Percentiles rank a stretch among this genome's conserved stretches.
phyloP scores from a whole-genome alignment of 2,797 vertebrate genomes.

The Zenarchopterus dispar region DNA sequence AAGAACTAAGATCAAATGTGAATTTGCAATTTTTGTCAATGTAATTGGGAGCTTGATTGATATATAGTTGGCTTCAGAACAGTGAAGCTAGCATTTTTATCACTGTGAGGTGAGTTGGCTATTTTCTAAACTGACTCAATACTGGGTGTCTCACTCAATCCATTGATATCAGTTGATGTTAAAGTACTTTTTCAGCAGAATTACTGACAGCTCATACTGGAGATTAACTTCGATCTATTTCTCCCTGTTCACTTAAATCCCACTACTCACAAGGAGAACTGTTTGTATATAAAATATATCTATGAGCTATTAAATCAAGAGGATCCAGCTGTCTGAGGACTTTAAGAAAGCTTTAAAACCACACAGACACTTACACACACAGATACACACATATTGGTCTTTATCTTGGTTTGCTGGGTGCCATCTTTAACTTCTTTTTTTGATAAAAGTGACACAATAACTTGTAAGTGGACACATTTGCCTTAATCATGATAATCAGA shows the following conservation, averaged over 20 bases:
- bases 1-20: too few relatives aligned
- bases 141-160: conserved; percentile 25
- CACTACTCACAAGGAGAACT: conserved; percentile 41
- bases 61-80: too few relatives aligned
- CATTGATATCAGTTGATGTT: conserved; percentile 41
- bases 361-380: conserved; percentile 1
- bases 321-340: conserved; percentile 50
- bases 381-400: background rate
- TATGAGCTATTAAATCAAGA: conserved; percentile 39
- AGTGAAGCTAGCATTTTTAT: too few relatives aligned
- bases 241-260: conserved; percentile 38
- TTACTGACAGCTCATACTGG: conserved; percentile 38
- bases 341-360: conserved; percentile 17
- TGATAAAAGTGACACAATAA: too few relatives aligned
- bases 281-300: conserved; percentile 38
- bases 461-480: too few relatives aligned
- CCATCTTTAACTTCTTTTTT: too few relatives aligned
- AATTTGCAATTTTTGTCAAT: too few relatives aligned
- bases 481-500: too few relatives aligned
- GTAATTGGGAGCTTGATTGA: too few relatives aligned
- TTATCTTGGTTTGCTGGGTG: too few relatives aligned
- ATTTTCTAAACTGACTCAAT: too few relatives aligned
- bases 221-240: conserved; percentile 46
- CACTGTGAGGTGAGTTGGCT: too few relatives aligned
- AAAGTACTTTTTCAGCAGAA: conserved; percentile 52